phyloP scores from a whole-genome alignment of 1,140 invertebrate species.

The Drosophila santomea region DNA sequence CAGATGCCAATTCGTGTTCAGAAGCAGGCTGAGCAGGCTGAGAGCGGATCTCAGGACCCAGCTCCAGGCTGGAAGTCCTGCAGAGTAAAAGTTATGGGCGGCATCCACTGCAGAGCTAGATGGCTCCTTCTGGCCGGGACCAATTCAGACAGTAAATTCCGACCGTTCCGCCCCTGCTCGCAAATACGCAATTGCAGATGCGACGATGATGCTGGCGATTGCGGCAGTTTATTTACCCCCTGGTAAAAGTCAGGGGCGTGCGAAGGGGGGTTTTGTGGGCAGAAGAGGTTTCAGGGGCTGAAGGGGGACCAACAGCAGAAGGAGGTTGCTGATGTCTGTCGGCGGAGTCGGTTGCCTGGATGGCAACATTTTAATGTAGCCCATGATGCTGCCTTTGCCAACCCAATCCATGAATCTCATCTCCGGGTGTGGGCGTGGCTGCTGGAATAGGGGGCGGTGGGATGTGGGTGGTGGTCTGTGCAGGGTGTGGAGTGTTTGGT shows the following conservation, averaged over 20 bases:
- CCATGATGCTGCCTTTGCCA: constrained; percentile 51
- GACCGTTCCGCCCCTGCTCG: constrained; percentile 34
- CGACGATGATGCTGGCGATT: constrained; percentile 78
- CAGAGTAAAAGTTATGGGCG: constrained; percentile 33
- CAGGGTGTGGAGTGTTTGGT: neutral
- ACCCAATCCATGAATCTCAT: constrained; percentile 45
- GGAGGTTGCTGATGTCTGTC: constrained; percentile 17
- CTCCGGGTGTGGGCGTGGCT: constrained; percentile 49
- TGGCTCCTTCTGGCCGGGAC: constrained; percentile 15
- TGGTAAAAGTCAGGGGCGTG: constrained; percentile 6
- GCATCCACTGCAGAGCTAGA: constrained; percentile 26
- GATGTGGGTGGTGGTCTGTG: neutral
- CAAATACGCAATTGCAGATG: constrained; percentile 80
- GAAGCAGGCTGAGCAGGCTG: constrained; percentile 2
- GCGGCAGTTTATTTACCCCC: constrained; percentile 76
- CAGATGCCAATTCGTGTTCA: constrained; percentile 35
- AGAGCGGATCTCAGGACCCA: constrained; percentile 17
- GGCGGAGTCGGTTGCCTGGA: constrained; percentile 23
- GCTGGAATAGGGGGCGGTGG: constrained; percentile 12
- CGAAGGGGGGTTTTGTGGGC: neutral
- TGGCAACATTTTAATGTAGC: constrained; percentile 78
- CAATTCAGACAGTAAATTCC: constrained; percentile 41
- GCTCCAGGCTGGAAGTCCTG: constrained; percentile 28
- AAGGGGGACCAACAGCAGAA: constrained; percentile 4
- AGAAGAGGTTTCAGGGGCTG: neutral